phyloP scores from a whole-genome alignment of 2,888 invertebrate species.

The Trichacis sp. region DNA sequence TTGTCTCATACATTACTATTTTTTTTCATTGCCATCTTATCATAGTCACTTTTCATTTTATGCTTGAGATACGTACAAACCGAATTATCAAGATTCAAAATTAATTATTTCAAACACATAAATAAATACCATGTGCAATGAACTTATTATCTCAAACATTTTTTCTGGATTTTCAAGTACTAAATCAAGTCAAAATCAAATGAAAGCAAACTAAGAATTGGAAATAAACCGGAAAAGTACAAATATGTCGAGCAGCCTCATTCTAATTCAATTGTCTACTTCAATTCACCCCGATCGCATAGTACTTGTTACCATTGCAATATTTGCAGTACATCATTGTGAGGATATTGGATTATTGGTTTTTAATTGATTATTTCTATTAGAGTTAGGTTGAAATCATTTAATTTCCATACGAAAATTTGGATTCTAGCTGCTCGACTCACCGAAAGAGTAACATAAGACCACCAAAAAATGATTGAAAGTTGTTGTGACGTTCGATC shows the following conservation, averaged over 20 bases:
- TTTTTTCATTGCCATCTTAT: conserved; percentile 11
- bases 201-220: conserved; percentile 29
- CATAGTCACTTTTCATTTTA: not conserved
- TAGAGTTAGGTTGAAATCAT: not conserved
- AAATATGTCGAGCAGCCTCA: conserved; percentile 44
- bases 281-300: conserved; percentile 36
- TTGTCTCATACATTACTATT: conserved; percentile 28
- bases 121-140: not conserved
- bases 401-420: conserved; percentile 17
- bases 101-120: not conserved
- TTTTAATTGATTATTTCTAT: not conserved
- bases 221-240: conserved; percentile 21
- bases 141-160: too few relatives aligned
- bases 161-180: too few relatives aligned
- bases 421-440: conserved; percentile 70
- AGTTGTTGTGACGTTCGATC: conserved; percentile 96
- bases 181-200: not conserved
- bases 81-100: not conserved
- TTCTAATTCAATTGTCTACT: conserved; percentile 27
- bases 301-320: conserved; percentile 28
- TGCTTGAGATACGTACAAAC: conserved; percentile 13
- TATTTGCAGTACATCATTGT: not conserved
- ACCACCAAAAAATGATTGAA: conserved; percentile 91
- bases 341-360: too few relatives aligned
- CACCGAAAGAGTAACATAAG: conserved; percentile 94